Percentiles rank a stretch among this genome's conserved stretches.
Conservation (phyloP, 2,888 invertebrate genomes). For the Tolmerus cingulatus region DNA sequence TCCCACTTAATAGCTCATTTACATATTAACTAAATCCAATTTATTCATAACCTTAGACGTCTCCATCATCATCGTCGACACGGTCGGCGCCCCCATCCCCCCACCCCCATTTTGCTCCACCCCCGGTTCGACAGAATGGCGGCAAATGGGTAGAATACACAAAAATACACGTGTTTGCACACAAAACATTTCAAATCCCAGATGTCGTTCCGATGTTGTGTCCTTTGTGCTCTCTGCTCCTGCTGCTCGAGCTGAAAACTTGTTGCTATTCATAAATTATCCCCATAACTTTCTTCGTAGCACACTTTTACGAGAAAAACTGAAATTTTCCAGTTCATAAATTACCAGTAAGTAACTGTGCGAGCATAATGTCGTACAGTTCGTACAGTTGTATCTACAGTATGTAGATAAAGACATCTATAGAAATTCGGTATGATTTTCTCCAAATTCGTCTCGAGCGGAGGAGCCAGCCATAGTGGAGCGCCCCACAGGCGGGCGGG, state of each 20-base stretch:
- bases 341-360: slow-evolving; percentile 42
- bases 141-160: neutral
- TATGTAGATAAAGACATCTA: slow-evolving; percentile 37
- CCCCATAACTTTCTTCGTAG: slow-evolving; percentile 38
- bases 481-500: neutral
- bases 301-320: slow-evolving; percentile 42
- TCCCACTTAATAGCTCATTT: slow-evolving; percentile 5
- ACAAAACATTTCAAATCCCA: slow-evolving; percentile 35
- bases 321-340: slow-evolving; percentile 46
- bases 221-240: neutral
- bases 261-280: slow-evolving; percentile 42
- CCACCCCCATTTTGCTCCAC: neutral
- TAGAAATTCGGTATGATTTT: slow-evolving; percentile 30
- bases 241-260: slow-evolving; percentile 25
- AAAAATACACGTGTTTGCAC: slow-evolving; percentile 34
- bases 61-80: slow-evolving; percentile 1
- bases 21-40: slow-evolving; percentile 20
- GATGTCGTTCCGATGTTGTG: slow-evolving; percentile 22
- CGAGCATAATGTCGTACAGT: slow-evolving; percentile 24
- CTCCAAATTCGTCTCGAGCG: neutral
- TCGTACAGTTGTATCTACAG: neutral
- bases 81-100: neutral
- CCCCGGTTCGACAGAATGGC: neutral
- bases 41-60: slow-evolving; percentile 6
- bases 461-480: neutral